Evolutionary conservation across 1,140 invertebrate genomes (phyloP), one percentile per base, ranked within the genome.

Genomic region (Cardiocondyla obscurior): DNA sequence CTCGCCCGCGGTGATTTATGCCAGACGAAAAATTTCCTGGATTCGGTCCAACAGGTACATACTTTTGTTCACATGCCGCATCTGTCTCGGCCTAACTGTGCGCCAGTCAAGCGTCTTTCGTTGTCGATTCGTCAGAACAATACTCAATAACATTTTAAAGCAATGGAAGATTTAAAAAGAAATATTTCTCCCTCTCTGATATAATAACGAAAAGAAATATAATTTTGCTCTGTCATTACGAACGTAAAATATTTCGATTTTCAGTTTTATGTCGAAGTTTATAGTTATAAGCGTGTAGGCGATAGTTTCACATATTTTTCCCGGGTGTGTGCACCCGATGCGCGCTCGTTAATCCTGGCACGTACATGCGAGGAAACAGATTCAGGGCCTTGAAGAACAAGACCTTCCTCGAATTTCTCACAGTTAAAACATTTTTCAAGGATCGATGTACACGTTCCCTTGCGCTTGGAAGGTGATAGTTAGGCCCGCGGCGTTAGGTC

Each of bases 21-120:
- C 39, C 94, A 95, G 81, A 95, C 96, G 30, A 95, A 95, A 89
- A 93, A 92, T 57, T 96, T 96, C 91, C 93, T 96, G 83, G 94
- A 95, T 82, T 95, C 95, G 55, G 95, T 96, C 70, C 95, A 96
- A 91, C 94, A 96, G 95, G 96, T 96, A 93, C 92, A 84, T 64
- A 16, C 39, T 10, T 42, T 10, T 19, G 10, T 30, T 76, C 42
- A n/a, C n/a, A 51, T 16, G 3, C 25, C 12, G 16, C 64, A 30
- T 25, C 22, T 57, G 51, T 14, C 46, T 58, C 36, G 42, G 10
- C 25, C 36, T 67, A 65, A 22, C 42, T 62, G 30, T 44, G 19
- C 39, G 46, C 3, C 28, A 49, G 53, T 73, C 69, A 42, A 73
- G 0, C 8, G 16, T 81, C 39, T 73, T 12, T 39, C 25, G n/a